Evolutionary conservation across 1,140 invertebrate species (phyloP).

Genomic region (Tetramorium simillimum): DNA sequence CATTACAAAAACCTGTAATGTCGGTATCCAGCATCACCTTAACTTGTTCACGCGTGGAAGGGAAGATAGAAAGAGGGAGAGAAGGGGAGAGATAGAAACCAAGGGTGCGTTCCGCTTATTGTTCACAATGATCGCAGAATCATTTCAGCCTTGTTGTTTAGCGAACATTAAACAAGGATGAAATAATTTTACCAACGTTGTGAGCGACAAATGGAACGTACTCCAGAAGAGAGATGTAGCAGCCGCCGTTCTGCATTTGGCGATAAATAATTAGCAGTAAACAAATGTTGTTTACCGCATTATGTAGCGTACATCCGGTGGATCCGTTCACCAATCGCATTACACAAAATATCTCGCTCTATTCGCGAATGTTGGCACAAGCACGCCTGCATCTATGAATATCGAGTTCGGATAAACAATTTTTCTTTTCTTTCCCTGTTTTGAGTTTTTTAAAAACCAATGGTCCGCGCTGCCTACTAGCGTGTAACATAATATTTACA

Average conservation of each 20-base stretch:
- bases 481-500: constrained; percentile 48
- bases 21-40: too few species aligned
- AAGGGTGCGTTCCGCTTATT: too few species aligned
- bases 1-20: too few species aligned
- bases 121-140: too few species aligned
- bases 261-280: not conserved
- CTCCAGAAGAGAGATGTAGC: not conserved
- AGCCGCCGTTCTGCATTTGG: not conserved
- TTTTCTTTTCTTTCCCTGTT: not conserved
- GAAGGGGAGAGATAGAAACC: too few species aligned
- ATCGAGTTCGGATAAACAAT: not conserved
- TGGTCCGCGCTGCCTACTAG: not conserved
- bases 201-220: too few species aligned
- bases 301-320: not conserved
- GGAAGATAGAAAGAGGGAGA: not conserved
- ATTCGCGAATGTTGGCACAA: not conserved
- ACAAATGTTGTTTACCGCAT: constrained; percentile 1
- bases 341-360: not conserved
- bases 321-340: not conserved
- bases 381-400: not conserved
- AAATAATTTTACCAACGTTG: too few species aligned
- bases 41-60: not conserved
- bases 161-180: too few species aligned
- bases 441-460: not conserved
- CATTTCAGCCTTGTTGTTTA: too few species aligned